Base-by-base conservation (phyloP, 2,113 vertebrate genomes). In the Grantiella picta region DNA sequence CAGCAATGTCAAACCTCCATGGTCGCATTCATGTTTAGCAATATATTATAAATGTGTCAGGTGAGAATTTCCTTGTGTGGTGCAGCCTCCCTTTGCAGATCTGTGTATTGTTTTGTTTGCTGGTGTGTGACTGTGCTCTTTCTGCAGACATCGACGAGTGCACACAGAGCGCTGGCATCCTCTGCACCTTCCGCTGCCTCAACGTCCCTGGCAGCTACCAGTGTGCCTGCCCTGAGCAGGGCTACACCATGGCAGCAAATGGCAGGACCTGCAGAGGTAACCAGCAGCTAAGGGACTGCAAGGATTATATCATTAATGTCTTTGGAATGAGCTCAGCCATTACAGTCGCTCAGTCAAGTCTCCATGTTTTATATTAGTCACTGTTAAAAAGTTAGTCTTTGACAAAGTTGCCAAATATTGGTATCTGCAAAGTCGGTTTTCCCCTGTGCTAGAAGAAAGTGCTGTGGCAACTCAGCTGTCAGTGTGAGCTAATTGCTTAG, bases 111-210 rank as follows among this genome's bases (percentile, higher is more conserved):
- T 5, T 33, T 25, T 53, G 54, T 53, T 31, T 22, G 22, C 64
- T 38, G 42, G 29, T 29, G 3, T 23, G 53, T 47, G 53, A 9
- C 61, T 35, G 38, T 89, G 60, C 28, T 96, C 70, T 97, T 72
- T 95, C 21, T 20, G 31, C 98, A 99, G 99, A 99, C 96, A 99
- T 99, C 3, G 98, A 99, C 6, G 99, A 99, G 92, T 99, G 99
- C 49, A 96, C 98, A 1, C 99, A 99, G 95, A 99, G 98, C 31
- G 98, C 98, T 1, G 97, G 98, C 60, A 98, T 99, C 82, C 98
- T 99, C 40, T 99, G 99, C 73, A 97, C 98, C 36, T 99, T 99
- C 98, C 98, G 98, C 97, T 99, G 99, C 6, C 40, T 99, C 38
- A 99, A 99, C 9, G 97, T 99, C 33, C 98, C 98, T 0, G 99